These are phyloP conservation scores for Crotalus horridus DNA, from an alignment of 2,113 vertebrate species.

Conservation along the genomic window DNA sequence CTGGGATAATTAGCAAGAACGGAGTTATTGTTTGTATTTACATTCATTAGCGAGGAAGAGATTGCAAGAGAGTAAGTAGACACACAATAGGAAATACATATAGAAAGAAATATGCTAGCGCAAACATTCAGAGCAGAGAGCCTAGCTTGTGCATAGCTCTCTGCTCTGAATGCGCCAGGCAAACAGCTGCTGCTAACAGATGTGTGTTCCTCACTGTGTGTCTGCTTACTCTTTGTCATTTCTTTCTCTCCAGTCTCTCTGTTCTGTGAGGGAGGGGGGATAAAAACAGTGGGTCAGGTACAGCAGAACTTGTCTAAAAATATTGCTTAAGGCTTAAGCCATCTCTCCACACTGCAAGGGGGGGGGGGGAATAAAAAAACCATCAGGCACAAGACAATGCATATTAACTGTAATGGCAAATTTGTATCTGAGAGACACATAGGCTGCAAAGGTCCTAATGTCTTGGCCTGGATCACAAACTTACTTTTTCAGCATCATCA, in stretches of 20 bases:
- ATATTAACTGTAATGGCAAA: background rate
- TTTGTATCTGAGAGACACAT: background rate
- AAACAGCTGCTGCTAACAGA: background rate
- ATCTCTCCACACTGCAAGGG: background rate
- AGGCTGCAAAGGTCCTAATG: background rate
- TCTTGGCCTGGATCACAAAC: background rate
- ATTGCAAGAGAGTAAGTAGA: background rate
- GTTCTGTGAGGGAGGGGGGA: background rate
- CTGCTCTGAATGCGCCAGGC: background rate
- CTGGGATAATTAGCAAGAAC: background rate
- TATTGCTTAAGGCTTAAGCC: background rate
- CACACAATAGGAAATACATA: background rate
- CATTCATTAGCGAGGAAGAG: background rate
- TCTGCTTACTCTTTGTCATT: background rate
- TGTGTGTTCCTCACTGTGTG: background rate
- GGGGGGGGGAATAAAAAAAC: fast-evolving
- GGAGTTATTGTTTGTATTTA: background rate
- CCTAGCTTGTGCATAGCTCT: background rate
- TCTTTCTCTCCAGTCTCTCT: background rate
- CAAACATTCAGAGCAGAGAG: background rate
- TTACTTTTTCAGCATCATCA: background rate
- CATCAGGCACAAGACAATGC: background rate
- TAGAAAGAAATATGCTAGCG: background rate
- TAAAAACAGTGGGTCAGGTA: background rate
- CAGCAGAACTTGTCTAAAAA: background rate